Evolutionary conservation across 1,140 invertebrate species (phyloP), one percentile per base, ranked within the genome.

Genomic region (Dendroctonus valens): DNA sequence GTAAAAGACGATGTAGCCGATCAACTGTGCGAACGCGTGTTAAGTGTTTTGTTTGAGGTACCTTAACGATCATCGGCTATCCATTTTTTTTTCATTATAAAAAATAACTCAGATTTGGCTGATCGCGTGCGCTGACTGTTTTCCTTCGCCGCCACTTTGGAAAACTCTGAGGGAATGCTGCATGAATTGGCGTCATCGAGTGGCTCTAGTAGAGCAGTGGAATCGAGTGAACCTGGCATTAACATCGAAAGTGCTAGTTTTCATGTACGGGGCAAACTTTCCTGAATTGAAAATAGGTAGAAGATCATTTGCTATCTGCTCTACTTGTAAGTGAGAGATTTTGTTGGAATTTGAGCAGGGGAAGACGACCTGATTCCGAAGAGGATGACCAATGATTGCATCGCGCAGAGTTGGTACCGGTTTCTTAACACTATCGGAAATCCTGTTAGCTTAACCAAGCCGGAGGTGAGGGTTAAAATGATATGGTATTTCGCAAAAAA

Each of bases 321-420:
- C 57, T 12, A 64, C 8, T 40, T 26, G 39, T 59, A 8, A 39
- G 39, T 8, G 46, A 55, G 14, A 14, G 15, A 49, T 49, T 49
- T 38, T 57, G 44, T 59, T 39, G 26, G 9, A 41, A 59, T 62
- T 44, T 59, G 38, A 9, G 81, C 73, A 94, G 93, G 84, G 70
- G 93, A 95, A 66, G 93, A 96, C 73, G 93, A 96, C 77, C 80
- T 84, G 6, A 90, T 96, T 51, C 91, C 94, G 12, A 73, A 80
- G 5, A 89, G 88, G 46, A 96, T 97, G 90, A 86, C 85, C 15
- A 87, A 92, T 69, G 94, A 97, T 77, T 91, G 91, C 67, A 87
- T 97, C 11, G 89, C 92, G 42, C 95, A 98, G 81, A 90, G 90
- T 74, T 98, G 96, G 96, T 98, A 94, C 80, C 85, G 96, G 63